phyloP scores from a whole-genome alignment of 2,888 invertebrate species.

The Syrphus vitripennis region DNA sequence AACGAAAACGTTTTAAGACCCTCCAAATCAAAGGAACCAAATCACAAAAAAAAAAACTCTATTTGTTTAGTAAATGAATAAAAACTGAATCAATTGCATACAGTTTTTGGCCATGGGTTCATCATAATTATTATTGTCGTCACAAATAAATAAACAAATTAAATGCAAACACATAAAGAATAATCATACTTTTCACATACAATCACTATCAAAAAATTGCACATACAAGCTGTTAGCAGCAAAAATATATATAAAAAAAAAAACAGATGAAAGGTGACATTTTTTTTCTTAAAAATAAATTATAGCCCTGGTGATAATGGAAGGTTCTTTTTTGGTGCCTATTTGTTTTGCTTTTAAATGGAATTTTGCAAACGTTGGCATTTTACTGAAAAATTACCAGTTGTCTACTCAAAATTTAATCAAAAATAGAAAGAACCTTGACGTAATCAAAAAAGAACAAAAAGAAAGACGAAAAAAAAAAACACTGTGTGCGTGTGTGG shows the following conservation, averaged over 20 bases:
- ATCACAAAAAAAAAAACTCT: too few species aligned
- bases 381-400: slow-evolving; percentile 31
- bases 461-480: slow-evolving; percentile 1
- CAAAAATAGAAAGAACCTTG: slow-evolving; percentile 58
- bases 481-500: slow-evolving; percentile 34
- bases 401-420: slow-evolving; percentile 35
- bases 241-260: neutral
- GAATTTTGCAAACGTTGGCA: slow-evolving; percentile 21
- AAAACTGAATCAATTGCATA: neutral
- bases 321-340: neutral
- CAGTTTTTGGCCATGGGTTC: neutral
- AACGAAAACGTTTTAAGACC: too few species aligned
- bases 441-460: slow-evolving; percentile 31
- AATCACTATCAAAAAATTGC: neutral
- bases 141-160: neutral
- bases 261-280: slow-evolving; percentile 31
- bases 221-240: neutral
- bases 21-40: too few species aligned
- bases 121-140: neutral
- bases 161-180: neutral
- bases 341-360: neutral
- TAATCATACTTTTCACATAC: neutral
- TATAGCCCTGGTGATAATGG: slow-evolving; percentile 26
- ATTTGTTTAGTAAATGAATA: too few species aligned
- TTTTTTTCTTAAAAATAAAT: slow-evolving; percentile 9